A percentile compares a stretch with the other conserved stretches of the same genome.
Conservation (phyloP, 1,140 invertebrate genomes). For the Cotesia typhae region DNA sequence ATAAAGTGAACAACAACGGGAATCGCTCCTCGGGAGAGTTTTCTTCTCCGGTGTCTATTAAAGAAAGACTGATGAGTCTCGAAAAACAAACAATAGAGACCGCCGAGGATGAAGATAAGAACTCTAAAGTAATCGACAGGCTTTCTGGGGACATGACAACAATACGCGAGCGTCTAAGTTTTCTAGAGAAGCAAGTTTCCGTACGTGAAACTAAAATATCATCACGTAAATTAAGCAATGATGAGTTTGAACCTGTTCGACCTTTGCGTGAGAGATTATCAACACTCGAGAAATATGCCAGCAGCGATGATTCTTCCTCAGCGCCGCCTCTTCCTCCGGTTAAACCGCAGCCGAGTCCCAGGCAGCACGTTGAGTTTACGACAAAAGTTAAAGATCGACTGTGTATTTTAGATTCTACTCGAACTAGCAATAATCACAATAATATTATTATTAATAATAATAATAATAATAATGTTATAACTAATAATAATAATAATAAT, state of each 20-base stretch:
- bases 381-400: constrained; percentile 70
- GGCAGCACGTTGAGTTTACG: constrained; percentile 62
- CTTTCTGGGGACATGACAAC: constrained; percentile 71
- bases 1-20: constrained; percentile 52
- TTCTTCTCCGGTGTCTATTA: constrained; percentile 73
- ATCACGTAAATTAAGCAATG: constrained; percentile 42
- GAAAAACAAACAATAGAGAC: constrained; percentile 66
- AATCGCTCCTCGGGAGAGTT: constrained; percentile 69
- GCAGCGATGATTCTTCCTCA: constrained; percentile 45
- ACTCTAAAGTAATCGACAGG: constrained; percentile 59
- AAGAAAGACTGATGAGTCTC: constrained; percentile 74
- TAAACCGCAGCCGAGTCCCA: constrained; percentile 35
- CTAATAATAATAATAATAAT: too few relatives aligned
- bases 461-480: too few relatives aligned
- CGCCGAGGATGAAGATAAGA: constrained; percentile 51
- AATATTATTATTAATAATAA: too few relatives aligned
- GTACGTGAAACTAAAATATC: constrained; percentile 52
- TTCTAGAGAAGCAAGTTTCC: constrained; percentile 70
- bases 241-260: constrained; percentile 54
- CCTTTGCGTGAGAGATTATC: constrained; percentile 59
- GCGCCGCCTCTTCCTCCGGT: constrained; percentile 3
- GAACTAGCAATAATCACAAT: constrained; percentile 44
- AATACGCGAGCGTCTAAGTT: constrained; percentile 71
- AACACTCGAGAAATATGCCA: constrained; percentile 57
- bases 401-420: constrained; percentile 64